Evolutionary conservation across 1,140 invertebrate genomes (phyloP).

Genomic region (Kradibia gibbosae): DNA sequence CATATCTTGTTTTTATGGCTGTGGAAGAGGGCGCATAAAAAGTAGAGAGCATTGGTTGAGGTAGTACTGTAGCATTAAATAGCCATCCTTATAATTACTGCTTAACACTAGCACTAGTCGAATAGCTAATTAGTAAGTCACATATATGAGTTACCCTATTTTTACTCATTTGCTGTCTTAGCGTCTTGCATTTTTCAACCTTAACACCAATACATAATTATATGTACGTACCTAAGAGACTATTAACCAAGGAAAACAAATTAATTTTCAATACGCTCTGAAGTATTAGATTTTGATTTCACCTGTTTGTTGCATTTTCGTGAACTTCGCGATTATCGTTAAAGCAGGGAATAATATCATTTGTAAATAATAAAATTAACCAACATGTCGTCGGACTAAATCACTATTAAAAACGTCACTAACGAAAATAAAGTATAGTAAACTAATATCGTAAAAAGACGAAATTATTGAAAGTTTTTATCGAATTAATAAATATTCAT

Average conservation of each 20-base stretch:
- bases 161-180: too few species aligned
- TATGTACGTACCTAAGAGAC: too few species aligned
- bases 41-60: neutral
- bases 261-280: constrained; percentile 13
- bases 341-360: constrained; percentile 4
- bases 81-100: constrained; percentile 8
- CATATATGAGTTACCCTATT: neutral
- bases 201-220: too few species aligned
- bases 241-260: constrained; percentile 2
- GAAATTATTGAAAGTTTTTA: too few species aligned
- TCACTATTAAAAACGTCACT: too few species aligned
- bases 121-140: constrained; percentile 41
- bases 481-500: too few species aligned
- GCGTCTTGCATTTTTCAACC: too few species aligned
- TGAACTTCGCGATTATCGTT: constrained; percentile 9
- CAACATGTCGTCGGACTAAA: constrained; percentile 10
- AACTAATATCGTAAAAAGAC: too few species aligned
- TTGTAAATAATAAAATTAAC: constrained; percentile 24
- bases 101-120: constrained; percentile 17
- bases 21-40: neutral
- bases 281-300: neutral
- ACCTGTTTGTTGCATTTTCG: neutral
- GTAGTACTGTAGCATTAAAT: neutral
- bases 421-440: too few species aligned
- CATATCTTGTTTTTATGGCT: neutral